phyloP scores from a whole-genome alignment of 1,140 invertebrate genomes.

The Bemisia tabaci region DNA sequence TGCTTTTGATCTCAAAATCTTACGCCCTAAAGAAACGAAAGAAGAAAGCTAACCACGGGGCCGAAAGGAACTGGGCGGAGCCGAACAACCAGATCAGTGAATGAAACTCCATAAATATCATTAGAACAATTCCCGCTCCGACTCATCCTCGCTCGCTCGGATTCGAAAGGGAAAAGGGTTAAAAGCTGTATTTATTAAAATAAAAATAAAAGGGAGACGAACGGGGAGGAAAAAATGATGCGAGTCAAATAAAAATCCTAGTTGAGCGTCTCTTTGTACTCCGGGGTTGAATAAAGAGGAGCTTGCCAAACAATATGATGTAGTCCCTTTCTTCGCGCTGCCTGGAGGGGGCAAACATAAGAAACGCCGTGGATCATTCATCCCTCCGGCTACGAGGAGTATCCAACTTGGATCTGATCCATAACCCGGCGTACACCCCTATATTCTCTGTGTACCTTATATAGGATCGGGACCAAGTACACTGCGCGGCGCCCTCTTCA shows the following conservation, averaged over 20 bases:
- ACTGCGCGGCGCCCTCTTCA: too few species aligned
- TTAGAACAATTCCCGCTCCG: neutral
- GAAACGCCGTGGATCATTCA: neutral
- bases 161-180: neutral
- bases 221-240: neutral
- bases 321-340: neutral
- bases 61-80: neutral
- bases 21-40: too few species aligned
- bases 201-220: neutral
- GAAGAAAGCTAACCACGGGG: too few species aligned
- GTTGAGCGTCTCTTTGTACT: neutral
- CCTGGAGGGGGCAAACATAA: neutral
- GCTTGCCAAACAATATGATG: neutral
- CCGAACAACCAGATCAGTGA: neutral
- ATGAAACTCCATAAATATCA: neutral
- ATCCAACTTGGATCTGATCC: neutral
- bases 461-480: too few species aligned
- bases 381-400: neutral
- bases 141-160: neutral
- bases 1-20: too few species aligned
- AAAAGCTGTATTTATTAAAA: neutral
- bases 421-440: neutral
- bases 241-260: neutral
- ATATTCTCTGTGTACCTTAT: too few species aligned
- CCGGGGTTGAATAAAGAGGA: neutral